phyloP scores from a whole-genome alignment of 2,113 vertebrate species.

The Oreochromis aureus region DNA sequence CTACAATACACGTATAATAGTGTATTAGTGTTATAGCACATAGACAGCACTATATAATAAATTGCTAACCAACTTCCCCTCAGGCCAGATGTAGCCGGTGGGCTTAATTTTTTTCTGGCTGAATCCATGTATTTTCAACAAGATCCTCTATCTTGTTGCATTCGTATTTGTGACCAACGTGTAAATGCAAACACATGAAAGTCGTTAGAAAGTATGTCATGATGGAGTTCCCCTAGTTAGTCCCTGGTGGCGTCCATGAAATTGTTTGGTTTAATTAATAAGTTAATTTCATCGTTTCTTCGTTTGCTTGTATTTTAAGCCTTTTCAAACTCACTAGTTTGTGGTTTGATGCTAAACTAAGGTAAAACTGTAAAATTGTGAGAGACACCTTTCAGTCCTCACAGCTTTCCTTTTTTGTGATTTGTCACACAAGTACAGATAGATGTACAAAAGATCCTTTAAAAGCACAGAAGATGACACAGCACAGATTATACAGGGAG shows the following conservation, averaged over 20 bases:
- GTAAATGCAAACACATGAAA: neutral
- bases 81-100: neutral
- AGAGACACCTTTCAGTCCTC: neutral
- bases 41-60: neutral
- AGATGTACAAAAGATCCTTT: neutral
- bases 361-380: neutral
- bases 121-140: neutral
- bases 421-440: neutral
- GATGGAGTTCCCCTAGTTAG: rapidly evolving
- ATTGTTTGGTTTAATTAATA: neutral
- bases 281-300: neutral
- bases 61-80: neutral
- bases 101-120: neutral
- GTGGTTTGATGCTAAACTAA: neutral
- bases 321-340: neutral
- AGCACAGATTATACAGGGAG: rapidly evolving
- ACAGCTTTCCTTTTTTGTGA: neutral
- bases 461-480: neutral
- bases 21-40: neutral
- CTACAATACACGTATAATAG: neutral
- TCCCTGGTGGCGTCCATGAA: neutral
- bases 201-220: neutral
- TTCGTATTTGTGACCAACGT: neutral
- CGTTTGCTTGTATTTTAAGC: neutral
- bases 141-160: neutral